These are phyloP conservation scores for Phenganax stokvisi DNA, from an alignment of 92 coral and sea anemone genomes.

Conservation along the genomic window DNA sequence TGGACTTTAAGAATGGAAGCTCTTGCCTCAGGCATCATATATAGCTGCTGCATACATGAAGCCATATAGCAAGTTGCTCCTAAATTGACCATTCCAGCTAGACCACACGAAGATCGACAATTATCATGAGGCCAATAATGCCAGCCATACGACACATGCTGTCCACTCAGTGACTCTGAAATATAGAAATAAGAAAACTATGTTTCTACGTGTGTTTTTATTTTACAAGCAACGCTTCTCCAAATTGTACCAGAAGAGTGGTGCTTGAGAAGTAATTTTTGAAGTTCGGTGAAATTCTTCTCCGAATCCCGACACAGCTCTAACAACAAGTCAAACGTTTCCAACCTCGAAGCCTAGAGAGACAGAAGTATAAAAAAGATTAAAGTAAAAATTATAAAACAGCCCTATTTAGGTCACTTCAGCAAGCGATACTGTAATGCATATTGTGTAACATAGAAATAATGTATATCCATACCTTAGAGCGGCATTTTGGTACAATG, in stretches of 20 bases:
- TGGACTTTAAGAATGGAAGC: slow-evolving; percentile 81
- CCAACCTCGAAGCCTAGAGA: slow-evolving; percentile 68
- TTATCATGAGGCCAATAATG: slow-evolving; percentile 99
- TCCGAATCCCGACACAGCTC: slow-evolving; percentile 80
- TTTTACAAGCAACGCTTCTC: not conserved
- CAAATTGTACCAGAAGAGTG: slow-evolving; percentile 67
- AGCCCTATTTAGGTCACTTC: not conserved
- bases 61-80: slow-evolving; percentile 99
- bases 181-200: not conserved
- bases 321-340: slow-evolving; percentile 84
- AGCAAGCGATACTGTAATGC: too few relatives aligned
- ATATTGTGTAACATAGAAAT: too few relatives aligned
- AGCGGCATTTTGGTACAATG: slow-evolving; percentile 73
- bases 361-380: not conserved
- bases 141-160: slow-evolving; percentile 89
- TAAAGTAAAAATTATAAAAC: not conserved
- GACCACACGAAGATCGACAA: slow-evolving; percentile 90
- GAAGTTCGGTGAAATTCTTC: slow-evolving; percentile 82
- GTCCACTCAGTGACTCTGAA: slow-evolving; percentile 57
- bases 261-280: slow-evolving; percentile 73
- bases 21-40: slow-evolving; percentile 98
- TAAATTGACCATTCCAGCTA: slow-evolving; percentile 89
- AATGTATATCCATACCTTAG: slow-evolving; percentile 52
- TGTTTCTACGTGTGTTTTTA: not conserved
- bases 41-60: slow-evolving; percentile 94